These are phyloP conservation scores for Tauraco erythrolophus DNA, from an alignment of 2,113 vertebrate species.

Conservation along the genomic window DNA sequence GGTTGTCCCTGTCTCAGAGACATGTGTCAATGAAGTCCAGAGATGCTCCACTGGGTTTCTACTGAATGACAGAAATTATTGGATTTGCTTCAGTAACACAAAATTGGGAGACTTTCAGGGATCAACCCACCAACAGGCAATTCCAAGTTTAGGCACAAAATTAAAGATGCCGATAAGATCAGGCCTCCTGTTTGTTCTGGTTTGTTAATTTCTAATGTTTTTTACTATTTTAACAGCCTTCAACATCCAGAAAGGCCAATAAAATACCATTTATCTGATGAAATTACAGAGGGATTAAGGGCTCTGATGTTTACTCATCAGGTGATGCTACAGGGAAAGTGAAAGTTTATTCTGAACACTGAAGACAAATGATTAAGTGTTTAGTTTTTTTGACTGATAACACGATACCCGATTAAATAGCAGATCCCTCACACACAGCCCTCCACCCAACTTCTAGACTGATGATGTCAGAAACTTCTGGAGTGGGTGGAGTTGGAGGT, in stretches of 20 bases:
- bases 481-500: background rate
- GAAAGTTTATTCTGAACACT: background rate
- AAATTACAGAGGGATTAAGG: background rate
- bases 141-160: background rate
- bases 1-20: background rate
- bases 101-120: background rate
- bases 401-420: background rate
- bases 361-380: background rate
- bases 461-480: background rate
- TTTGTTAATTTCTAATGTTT: background rate
- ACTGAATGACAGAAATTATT: background rate
- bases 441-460: background rate
- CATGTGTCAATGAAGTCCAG: background rate
- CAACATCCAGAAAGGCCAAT: background rate
- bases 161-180: background rate
- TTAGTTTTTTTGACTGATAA: background rate
- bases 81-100: background rate
- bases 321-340: background rate
- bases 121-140: rapidly evolving
- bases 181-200: background rate
- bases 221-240: background rate
- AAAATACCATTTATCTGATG: background rate
- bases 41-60: background rate
- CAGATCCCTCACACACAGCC: background rate
- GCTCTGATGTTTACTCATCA: background rate